Evolutionary conservation across 2,113 vertebrate species (phyloP), one percentile per base, ranked within the genome.

Genomic region (Microtus montanus): DNA sequence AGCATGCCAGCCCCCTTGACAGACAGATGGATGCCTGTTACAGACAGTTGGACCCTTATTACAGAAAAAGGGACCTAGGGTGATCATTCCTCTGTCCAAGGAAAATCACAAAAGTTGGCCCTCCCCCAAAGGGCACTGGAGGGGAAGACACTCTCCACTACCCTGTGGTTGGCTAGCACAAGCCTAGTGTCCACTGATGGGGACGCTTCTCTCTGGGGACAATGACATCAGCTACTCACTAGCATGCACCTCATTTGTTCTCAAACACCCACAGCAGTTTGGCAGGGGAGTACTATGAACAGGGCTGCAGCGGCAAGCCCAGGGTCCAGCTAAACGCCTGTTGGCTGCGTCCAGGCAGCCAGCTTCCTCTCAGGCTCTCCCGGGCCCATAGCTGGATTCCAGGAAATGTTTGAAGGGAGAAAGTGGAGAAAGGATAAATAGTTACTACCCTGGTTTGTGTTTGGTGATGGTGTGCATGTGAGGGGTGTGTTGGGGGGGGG

Each of bases 261-360:
- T 61, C 64, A 15, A 4, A 0, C 3, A 8, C 33, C 15, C 58
- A 47, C 70, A 0, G 17, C 54, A 30, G 75, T 14, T 3, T 35
- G 54, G 15, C 2, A 3, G 8, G 12, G 0, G 30, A 33, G 22
- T 70, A 49, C 2, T 8, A 0, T 0, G n/a, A 19, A 66, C 1
- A 3, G 41, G 70, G 28, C 14, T 41, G 28, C 8, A 6, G 30
- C 13, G 0, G 47, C 47, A 47, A 35, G 24, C 49, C 33, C 0
- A 19, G 44, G 14, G 63, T 75, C 5, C 1, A 6, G 4, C 75
- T 84, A 71, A 71, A 64, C 38, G 1, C 63, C 58, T n/a, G 11
- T 82, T 49, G 14, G 5, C 1, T 33, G 20, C 7, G 30, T 54
- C 44, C 5, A 2, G 0, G 11, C 5, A 49, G 64, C 78, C 66